These are phyloP conservation scores for Oxyruncus cristatus DNA, from an alignment of 2,113 vertebrate genomes.

Conservation along the genomic window DNA sequence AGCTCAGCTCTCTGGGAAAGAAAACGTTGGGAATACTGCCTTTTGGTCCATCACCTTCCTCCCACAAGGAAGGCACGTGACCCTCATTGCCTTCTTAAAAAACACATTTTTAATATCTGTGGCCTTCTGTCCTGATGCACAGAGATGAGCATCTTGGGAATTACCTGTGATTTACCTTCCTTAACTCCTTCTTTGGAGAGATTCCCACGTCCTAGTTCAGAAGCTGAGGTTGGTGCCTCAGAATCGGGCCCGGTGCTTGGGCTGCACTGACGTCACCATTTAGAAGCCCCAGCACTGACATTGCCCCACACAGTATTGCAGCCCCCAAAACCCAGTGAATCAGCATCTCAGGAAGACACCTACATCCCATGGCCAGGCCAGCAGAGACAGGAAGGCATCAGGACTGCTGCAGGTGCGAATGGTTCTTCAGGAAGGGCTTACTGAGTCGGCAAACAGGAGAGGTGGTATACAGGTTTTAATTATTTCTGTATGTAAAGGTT, in stretches of 20 bases:
- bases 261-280: background rate
- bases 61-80: background rate
- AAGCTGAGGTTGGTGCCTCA: background rate
- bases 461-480: background rate
- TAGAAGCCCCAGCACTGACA: rapidly evolving
- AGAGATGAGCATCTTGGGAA: background rate
- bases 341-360: background rate
- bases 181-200: background rate
- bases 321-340: background rate
- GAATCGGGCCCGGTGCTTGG: rapidly evolving
- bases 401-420: background rate
- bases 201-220: background rate
- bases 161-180: background rate
- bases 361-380: background rate
- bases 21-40: background rate
- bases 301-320: background rate
- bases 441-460: background rate
- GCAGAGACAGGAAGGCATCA: background rate
- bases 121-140: background rate
- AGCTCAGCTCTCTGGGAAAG: background rate
- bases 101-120: background rate
- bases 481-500: background rate
- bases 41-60: background rate
- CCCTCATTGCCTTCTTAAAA: background rate
- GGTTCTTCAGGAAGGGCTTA: background rate